phyloP scores from a whole-genome alignment of 2,888 invertebrate species.

The Xylophagus ater region DNA sequence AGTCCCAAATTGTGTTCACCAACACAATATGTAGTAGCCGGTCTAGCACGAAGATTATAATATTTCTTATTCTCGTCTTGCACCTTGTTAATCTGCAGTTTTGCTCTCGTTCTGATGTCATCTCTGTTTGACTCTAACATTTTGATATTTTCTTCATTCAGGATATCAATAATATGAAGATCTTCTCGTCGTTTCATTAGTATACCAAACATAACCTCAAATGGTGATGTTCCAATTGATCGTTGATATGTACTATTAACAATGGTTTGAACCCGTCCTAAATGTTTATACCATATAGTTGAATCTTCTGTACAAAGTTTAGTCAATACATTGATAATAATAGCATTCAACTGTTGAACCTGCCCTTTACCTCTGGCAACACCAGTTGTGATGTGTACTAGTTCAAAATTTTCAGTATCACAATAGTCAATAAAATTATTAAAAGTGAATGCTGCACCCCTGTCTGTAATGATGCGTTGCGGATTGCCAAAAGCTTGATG shows the following conservation, averaged over 20 bases:
- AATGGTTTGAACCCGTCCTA: not conserved
- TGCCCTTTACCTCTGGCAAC: constrained; percentile 18
- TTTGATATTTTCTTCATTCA: no score
- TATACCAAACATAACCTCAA: constrained; percentile 1
- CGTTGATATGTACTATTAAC: constrained; percentile 1
- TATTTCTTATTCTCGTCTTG: no score
- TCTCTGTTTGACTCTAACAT: no score
- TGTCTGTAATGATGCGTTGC: constrained; percentile 13
- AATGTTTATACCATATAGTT: not conserved
- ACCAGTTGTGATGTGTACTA: constrained; percentile 16
- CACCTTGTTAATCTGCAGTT: no score
- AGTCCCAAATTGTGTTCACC: no score
- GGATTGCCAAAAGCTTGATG: constrained; percentile 12
- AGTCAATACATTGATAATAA: constrained; percentile 12
- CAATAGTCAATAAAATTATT: constrained; percentile 9
- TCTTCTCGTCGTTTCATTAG: not conserved
- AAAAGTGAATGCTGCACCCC: constrained; percentile 19
- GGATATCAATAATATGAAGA: no score
- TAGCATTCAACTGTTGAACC: constrained; percentile 14
- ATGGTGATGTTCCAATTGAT: not conserved
- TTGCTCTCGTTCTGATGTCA: no score
- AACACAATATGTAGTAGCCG: no score
- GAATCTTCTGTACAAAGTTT: not conserved
- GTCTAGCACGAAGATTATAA: no score
- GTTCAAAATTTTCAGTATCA: not conserved